Evolutionary conservation across 2,888 invertebrate genomes (phyloP).

Genomic region (Trissoscelio sp.): DNA sequence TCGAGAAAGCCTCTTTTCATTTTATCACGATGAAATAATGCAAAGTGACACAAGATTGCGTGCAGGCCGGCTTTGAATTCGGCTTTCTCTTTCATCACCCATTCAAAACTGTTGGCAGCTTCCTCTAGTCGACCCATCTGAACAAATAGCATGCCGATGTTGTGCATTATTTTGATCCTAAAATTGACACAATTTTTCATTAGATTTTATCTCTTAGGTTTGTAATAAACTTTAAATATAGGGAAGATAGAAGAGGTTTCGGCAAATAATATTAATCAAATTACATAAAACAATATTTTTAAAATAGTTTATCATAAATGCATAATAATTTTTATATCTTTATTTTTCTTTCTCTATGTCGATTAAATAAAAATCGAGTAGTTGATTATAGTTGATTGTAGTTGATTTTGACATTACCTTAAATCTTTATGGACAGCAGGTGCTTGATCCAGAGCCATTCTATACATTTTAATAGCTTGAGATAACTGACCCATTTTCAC

Average conservation of each 20-base stretch:
- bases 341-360: too few relatives aligned
- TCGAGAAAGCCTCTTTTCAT: constrained; percentile 96
- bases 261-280: too few relatives aligned
- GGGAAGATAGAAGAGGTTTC: too few relatives aligned
- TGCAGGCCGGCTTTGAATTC: constrained; percentile 95
- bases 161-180: constrained; percentile 98
- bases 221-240: neutral
- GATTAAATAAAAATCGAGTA: too few relatives aligned
- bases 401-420: too few relatives aligned
- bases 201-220: too few relatives aligned
- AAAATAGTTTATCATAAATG: too few relatives aligned
- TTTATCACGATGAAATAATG: constrained; percentile 95
- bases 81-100: constrained; percentile 98
- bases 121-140: constrained; percentile 98
- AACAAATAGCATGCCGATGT: constrained; percentile 97
- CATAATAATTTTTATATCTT: too few relatives aligned
- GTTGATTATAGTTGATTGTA: too few relatives aligned
- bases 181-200: too few relatives aligned
- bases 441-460: constrained; percentile 99
- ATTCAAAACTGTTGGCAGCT: constrained; percentile 98
- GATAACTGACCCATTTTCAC: constrained; percentile 96
- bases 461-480: constrained; percentile 98
- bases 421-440: constrained; percentile 96
- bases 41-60: constrained; percentile 93
- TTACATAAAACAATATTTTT: too few relatives aligned